A percentile compares a stretch with the other conserved stretches of the same genome.
These are phyloP conservation scores for Acanthopleura granulata DNA, from an alignment of 2,888 invertebrate genomes.

Conservation along the genomic window DNA sequence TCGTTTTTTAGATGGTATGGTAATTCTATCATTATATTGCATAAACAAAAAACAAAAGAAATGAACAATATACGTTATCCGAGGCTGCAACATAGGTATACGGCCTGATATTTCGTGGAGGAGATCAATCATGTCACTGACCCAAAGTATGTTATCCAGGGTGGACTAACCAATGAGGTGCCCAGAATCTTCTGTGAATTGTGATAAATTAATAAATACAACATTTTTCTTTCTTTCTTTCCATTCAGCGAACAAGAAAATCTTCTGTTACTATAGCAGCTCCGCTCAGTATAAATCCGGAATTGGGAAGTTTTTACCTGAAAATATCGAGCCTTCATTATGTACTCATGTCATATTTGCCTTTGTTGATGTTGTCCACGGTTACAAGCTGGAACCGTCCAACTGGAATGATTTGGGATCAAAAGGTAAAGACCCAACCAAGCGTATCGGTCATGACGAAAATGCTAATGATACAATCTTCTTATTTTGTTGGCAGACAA, in stretches of 20 bases:
- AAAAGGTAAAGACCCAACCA: too few species aligned
- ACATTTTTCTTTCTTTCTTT: not conserved
- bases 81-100: too few species aligned
- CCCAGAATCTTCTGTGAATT: not conserved
- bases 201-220: not conserved
- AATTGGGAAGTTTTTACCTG: slow-evolving; percentile 90
- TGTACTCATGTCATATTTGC: slow-evolving; percentile 97
- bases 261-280: slow-evolving; percentile 26
- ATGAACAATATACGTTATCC: too few species aligned
- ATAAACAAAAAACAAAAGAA: too few species aligned
- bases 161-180: not conserved
- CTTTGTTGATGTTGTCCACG: slow-evolving; percentile 71
- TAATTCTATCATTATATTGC: too few species aligned
- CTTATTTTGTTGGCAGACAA: too few species aligned
- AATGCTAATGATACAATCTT: too few species aligned
- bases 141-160: not conserved
- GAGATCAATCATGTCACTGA: not conserved
- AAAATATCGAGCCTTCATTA: slow-evolving; percentile 92
- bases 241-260: slow-evolving; percentile 18
- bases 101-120: too few species aligned
- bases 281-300: slow-evolving; percentile 88
- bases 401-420: slow-evolving; percentile 51
- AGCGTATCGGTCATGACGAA: too few species aligned
- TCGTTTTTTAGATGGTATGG: too few species aligned
- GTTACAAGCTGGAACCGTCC: slow-evolving; percentile 36